Conservation (phyloP, 2,888 invertebrate species). For the Microctonus aethiopoides region DNA sequence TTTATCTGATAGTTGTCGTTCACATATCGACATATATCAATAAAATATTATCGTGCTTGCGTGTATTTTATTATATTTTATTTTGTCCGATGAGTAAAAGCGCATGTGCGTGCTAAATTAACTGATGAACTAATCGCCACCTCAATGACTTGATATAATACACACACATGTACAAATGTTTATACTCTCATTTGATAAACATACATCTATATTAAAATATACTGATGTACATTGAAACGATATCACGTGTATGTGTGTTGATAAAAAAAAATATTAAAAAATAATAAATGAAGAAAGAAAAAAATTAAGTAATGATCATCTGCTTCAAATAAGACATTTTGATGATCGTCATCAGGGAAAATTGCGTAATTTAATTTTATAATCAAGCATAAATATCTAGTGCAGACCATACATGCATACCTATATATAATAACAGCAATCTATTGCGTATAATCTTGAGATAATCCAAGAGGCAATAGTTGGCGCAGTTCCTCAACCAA, state of each 20-base stretch:
- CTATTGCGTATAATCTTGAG: neutral
- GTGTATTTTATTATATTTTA: neutral
- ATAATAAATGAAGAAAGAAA: neutral
- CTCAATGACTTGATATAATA: conserved; percentile 4
- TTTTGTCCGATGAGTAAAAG: neutral
- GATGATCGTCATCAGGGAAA: neutral
- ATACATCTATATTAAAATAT: neutral
- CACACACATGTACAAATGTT: conserved; percentile 2
- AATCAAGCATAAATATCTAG: neutral
- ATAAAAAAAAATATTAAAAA: neutral
- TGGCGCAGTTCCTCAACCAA: neutral
- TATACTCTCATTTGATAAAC: neutral
- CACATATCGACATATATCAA: neutral
- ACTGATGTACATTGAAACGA: conserved; percentile 2
- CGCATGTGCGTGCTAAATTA: conserved; percentile 44
- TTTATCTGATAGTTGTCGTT: too few species aligned
- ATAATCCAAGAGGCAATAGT: neutral
- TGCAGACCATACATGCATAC: neutral
- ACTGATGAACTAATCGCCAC: conserved; percentile 56
- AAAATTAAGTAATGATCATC: too few species aligned
- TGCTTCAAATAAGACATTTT: neutral
- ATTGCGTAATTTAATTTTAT: neutral
- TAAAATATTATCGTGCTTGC: neutral
- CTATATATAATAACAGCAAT: neutral
- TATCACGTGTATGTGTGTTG: neutral